A percentile compares a stretch with the other conserved stretches of the same genome.
Conservation (phyloP, 2,113 vertebrate genomes). For the Ptyas mucosa region DNA sequence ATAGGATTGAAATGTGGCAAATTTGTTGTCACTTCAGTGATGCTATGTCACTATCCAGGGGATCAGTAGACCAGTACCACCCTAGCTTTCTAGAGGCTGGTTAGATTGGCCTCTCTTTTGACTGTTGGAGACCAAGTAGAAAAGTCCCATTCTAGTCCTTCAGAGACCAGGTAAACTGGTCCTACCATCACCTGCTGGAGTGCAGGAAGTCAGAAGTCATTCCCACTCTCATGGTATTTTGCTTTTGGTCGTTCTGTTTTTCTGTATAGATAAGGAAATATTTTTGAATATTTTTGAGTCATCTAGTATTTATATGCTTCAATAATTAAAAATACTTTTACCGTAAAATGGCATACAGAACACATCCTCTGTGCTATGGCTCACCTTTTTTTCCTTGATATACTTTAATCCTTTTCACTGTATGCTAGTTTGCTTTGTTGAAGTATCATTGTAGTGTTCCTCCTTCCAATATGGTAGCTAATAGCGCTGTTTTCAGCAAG, state of each 20-base stretch:
- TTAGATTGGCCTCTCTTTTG: neutral
- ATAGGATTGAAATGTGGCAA: neutral
- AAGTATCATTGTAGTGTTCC: neutral
- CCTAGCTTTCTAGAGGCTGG: neutral
- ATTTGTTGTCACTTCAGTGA: neutral
- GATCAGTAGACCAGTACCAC: neutral
- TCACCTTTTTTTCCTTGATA: neutral
- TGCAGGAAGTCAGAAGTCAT: neutral
- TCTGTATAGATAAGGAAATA: neutral
- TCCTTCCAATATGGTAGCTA: slow-evolving; percentile 17
- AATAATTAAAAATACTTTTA: neutral
- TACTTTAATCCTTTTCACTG: neutral
- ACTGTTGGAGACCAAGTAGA: neutral
- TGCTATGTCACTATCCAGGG: neutral
- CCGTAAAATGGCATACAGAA: neutral
- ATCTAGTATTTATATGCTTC: neutral
- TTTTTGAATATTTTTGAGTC: neutral
- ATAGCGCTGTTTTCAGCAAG: slow-evolving; percentile 1
- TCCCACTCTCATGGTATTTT: neutral
- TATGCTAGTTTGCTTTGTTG: neutral
- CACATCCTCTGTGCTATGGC: neutral
- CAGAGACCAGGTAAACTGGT: neutral
- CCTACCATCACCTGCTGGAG: too few species aligned
- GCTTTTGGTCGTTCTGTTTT: neutral
- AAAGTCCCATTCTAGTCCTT: neutral